Percentiles rank a stretch among this genome's conserved stretches.
phyloP scores from a whole-genome alignment of 2,888 invertebrate genomes.

The Macrophya alboannulata region DNA sequence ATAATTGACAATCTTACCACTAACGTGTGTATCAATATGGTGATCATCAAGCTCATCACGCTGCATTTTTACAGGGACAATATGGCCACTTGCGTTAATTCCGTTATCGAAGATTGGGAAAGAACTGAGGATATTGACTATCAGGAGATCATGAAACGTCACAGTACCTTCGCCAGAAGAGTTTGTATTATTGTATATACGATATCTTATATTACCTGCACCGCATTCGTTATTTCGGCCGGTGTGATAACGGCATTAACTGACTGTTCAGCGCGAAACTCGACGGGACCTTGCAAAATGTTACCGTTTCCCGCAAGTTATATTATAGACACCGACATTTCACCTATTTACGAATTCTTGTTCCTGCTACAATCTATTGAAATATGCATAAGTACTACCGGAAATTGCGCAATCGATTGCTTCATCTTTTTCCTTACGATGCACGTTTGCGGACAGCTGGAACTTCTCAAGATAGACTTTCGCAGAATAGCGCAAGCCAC shows the following conservation, averaged over 20 bases:
- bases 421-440: constrained; percentile 72
- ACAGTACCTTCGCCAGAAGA: background rate
- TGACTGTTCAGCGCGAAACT: constrained; percentile 1
- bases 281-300: background rate
- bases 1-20: constrained; percentile 18
- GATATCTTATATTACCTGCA: background rate
- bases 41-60: constrained; percentile 65
- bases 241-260: background rate
- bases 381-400: constrained; percentile 63
- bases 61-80: constrained; percentile 64
- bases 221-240: background rate
- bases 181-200: background rate
- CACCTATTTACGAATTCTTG: constrained; percentile 61
- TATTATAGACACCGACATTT: background rate
- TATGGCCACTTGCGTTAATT: constrained; percentile 61
- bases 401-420: constrained; percentile 69
- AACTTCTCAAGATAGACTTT: constrained; percentile 68
- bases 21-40: constrained; percentile 54
- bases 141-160: constrained; percentile 59
- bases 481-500: constrained; percentile 58
- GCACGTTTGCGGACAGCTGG: constrained; percentile 75
- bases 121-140: background rate
- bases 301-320: background rate
- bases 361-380: constrained; percentile 64
- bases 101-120: constrained; percentile 67